These are phyloP conservation scores for Coleophora flavipennella DNA, from an alignment of 2,888 invertebrate genomes.

Conservation along the genomic window DNA sequence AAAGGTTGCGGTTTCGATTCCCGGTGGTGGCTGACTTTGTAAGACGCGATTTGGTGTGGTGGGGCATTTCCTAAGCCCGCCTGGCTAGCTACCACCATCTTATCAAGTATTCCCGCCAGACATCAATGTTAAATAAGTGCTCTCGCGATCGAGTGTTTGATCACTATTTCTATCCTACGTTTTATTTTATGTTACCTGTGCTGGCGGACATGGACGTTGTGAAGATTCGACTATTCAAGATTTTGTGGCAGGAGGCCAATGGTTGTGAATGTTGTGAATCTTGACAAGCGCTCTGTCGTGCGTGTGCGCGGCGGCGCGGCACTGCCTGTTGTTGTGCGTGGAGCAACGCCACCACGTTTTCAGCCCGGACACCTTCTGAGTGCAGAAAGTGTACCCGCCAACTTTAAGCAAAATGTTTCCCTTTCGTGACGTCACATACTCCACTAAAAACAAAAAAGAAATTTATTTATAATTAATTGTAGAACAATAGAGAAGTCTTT, in stretches of 20 bases:
- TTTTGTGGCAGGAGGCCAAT: not conserved
- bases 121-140: too few species aligned
- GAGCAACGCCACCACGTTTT: constrained; percentile 23
- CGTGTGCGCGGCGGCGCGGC: not conserved
- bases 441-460: constrained; percentile 2
- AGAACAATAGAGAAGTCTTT: too few species aligned
- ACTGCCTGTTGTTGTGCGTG: constrained; percentile 13
- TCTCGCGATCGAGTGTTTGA: too few species aligned
- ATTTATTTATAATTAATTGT: not conserved
- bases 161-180: too few species aligned
- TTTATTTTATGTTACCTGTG: too few species aligned
- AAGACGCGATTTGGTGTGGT: too few species aligned
- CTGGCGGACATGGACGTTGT: too few species aligned
- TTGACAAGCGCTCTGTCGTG: not conserved
- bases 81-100: too few species aligned
- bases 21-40: too few species aligned
- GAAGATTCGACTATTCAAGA: not conserved
- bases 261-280: not conserved
- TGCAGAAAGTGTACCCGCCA: constrained; percentile 10
- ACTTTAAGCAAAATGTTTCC: constrained; percentile 19
- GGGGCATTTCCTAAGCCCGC: too few species aligned
- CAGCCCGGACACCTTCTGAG: not conserved
- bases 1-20: too few species aligned
- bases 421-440: constrained; percentile 7
- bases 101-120: too few species aligned